Conservation (phyloP, 1,140 invertebrate species). For the Trichoplusia ni region DNA sequence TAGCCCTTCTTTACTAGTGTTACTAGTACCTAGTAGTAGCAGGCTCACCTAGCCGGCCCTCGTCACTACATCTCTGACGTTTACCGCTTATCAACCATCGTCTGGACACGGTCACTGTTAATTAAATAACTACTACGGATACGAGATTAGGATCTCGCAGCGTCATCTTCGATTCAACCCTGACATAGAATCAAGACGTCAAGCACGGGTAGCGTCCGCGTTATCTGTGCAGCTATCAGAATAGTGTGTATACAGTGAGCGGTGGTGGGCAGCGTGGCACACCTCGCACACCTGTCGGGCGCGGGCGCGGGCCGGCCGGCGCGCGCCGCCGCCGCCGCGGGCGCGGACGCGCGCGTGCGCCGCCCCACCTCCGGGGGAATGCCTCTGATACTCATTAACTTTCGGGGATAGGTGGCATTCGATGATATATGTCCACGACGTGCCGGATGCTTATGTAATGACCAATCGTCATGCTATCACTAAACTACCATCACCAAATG, state of each 20-base stretch:
- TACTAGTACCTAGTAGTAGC: neutral
- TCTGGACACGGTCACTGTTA: conserved; percentile 34
- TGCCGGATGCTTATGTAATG: conserved; percentile 71
- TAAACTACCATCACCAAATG: neutral
- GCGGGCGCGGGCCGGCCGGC: conserved; percentile 7
- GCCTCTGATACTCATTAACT: conserved; percentile 75
- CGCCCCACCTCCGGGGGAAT: conserved; percentile 54
- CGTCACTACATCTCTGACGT: conserved; percentile 8
- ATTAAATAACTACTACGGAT: conserved; percentile 42
- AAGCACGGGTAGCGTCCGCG: conserved; percentile 30
- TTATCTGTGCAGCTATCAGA: conserved; percentile 40
- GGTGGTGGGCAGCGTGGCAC: conserved; percentile 21
- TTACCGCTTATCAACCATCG: conserved; percentile 13
- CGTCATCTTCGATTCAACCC: conserved; percentile 37
- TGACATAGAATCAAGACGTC: conserved; percentile 49
- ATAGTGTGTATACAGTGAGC: conserved; percentile 31
- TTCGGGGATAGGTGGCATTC: conserved; percentile 66
- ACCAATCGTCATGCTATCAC: conserved; percentile 34
- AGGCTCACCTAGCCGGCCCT: neutral
- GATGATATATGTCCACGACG: conserved; percentile 71
- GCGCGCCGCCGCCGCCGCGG: conserved; percentile 44
- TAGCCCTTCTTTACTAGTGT: neutral
- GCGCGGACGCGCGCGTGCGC: conserved; percentile 56
- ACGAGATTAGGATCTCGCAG: conserved; percentile 34
- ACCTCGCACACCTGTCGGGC: conserved; percentile 47